Conservation (phyloP, 2,113 vertebrate species). For the Nerophis lumbriciformis region DNA sequence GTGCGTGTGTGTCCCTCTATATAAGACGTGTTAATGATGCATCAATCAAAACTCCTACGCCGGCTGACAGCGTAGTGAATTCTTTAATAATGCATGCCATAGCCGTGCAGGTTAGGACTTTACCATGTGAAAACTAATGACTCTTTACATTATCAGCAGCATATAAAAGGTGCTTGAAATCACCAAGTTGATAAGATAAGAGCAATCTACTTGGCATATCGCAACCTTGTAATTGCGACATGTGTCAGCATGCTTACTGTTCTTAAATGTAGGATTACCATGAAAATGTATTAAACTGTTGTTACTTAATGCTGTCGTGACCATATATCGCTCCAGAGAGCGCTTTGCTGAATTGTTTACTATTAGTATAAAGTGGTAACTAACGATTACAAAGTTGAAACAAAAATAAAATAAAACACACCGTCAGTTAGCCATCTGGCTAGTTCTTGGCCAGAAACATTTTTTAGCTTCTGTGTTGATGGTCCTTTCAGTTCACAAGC, state of each 20-base stretch:
- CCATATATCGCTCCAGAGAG: too few relatives aligned
- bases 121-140: slow-evolving; percentile 21
- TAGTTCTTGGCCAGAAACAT: too few relatives aligned
- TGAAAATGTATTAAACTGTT: too few relatives aligned
- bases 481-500: too few relatives aligned
- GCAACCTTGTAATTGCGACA: not conserved
- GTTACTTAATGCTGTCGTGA: too few relatives aligned
- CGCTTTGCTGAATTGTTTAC: too few relatives aligned
- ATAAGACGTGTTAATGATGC: slow-evolving; percentile 40
- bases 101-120: slow-evolving; percentile 2
- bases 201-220: not conserved
- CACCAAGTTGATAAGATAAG: not conserved
- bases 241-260: not conserved
- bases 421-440: too few relatives aligned
- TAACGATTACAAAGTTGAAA: too few relatives aligned
- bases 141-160: slow-evolving; percentile 3
- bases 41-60: slow-evolving; percentile 42
- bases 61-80: slow-evolving; percentile 27
- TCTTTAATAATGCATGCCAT: slow-evolving; percentile 15
- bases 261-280: too few relatives aligned
- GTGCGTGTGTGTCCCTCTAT: not conserved
- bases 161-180: not conserved
- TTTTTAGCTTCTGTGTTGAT: too few relatives aligned
- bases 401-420: too few relatives aligned
- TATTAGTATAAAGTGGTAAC: too few relatives aligned